Evolutionary conservation across 2,113 vertebrate genomes (phyloP).

Genomic region (Paradoxurus hermaphroditus): DNA sequence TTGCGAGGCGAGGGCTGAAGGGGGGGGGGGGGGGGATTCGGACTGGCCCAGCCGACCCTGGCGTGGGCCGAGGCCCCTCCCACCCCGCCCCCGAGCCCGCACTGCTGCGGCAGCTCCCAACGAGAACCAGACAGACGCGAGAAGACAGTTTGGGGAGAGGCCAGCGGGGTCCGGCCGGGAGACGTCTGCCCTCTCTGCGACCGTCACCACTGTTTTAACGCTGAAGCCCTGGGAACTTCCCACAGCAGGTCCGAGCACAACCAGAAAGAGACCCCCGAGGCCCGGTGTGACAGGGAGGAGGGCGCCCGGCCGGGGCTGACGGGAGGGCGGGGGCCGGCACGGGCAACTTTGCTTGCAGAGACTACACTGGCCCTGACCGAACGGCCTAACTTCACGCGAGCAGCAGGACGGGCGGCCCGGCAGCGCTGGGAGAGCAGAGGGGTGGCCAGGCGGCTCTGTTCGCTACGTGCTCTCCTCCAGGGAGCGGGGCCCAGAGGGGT

Average conservation of each 20-base stretch:
- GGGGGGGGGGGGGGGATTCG: too few relatives aligned
- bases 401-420: neutral
- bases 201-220: neutral
- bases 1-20: neutral
- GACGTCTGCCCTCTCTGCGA: neutral
- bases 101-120: neutral
- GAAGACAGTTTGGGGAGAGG: neutral
- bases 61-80: neutral
- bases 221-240: neutral
- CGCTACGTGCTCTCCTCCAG: slow-evolving; percentile 77
- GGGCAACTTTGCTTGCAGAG: neutral
- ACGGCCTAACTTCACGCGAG: too few relatives aligned
- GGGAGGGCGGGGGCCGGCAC: too few relatives aligned
- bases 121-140: neutral
- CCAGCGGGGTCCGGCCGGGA: neutral
- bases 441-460: slow-evolving; percentile 77
- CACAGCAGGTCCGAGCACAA: neutral
- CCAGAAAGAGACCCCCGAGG: rapidly evolving
- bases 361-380: rapidly evolving
- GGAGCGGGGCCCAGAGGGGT: slow-evolving; percentile 68
- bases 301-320: neutral
- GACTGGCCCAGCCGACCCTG: too few relatives aligned
- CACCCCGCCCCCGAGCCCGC: too few relatives aligned
- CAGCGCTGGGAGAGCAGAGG: too few relatives aligned
- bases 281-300: neutral